phyloP scores from a whole-genome alignment of 2,888 invertebrate species.

The Villa cingulata region DNA sequence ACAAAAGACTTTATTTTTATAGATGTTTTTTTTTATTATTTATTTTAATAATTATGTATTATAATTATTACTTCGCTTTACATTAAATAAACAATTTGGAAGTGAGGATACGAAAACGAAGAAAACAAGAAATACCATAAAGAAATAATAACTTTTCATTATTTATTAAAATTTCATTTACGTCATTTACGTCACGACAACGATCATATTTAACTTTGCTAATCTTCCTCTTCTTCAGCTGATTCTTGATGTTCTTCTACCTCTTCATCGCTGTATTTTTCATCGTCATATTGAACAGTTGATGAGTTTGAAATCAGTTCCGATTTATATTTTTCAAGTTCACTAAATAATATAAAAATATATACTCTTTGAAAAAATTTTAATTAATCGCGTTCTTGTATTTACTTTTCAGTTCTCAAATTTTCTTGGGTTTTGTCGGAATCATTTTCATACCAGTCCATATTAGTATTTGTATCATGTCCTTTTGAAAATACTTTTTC shows the following conservation, averaged over 20 bases:
- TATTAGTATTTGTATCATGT: not conserved
- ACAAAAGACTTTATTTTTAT: not conserved
- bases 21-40: not conserved
- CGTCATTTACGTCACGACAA: constrained; percentile 7
- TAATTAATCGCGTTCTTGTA: not conserved
- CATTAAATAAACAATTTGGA: not conserved
- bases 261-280: not conserved
- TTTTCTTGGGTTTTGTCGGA: constrained; percentile 1
- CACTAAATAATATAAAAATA: not conserved
- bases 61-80: not conserved
- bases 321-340: not conserved
- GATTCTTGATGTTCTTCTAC: constrained; percentile 7
- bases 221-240: constrained; percentile 15
- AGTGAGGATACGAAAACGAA: not conserved
- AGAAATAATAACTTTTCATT: no score
- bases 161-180: not conserved
- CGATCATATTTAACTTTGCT: constrained; percentile 18
- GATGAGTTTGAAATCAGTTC: not conserved
- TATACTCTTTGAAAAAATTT: not conserved
- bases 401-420: constrained; percentile 11
- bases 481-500: constrained; percentile 17
- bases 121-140: no score
- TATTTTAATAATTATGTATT: not conserved
- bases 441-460: constrained; percentile 2
- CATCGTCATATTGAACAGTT: not conserved